Evolutionary conservation across 2,113 vertebrate species (phyloP), one percentile per base, ranked within the genome.

Genomic region (Catagonus wagneri): DNA sequence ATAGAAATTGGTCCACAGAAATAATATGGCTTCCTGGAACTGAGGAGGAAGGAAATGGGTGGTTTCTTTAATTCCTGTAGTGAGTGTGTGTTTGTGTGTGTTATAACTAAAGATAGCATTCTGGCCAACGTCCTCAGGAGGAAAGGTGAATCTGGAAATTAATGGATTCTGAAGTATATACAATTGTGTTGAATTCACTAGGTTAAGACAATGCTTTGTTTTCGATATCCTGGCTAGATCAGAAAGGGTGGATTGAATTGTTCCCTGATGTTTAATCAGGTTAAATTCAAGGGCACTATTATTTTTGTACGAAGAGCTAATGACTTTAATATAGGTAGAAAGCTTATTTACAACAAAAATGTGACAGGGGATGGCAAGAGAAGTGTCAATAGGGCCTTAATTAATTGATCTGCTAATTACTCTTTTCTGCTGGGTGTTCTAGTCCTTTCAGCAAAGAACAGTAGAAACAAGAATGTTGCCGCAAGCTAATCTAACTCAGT

Each of bases 1-100:
- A 79, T 74, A 95, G 86, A 97, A 96, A 92, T 71, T 93, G 54
- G 94, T 86, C 75, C 89, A 87, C 94, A 96, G 96, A 97, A 97
- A 97, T 96, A 95, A 92, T 97, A 79, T 83, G 94, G 90, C 86
- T 98, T 97, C 97, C 97, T 97, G 97, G 93, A 98, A 97, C 93
- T 61, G 60, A 79, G 86, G 56, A 94, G 97, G 97, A 97, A 98
- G 97, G 97, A 97, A 97, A 96, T 96, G 91, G 94, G 96, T 96
- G 97, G 94, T 97, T 97, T 98, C 96, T 97, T 97, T 96, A 97
- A 96, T 97, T 95, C 93, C 89, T 95, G 32, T 61, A 85, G 86
- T 89, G 84, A 97, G 75, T 97, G 76, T 93, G n/a, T 90, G 68
- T 66, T 86, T 93, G 39, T 85, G 78, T 93, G 83, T 85, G 52